These are phyloP conservation scores for Campylomormyrus tamandua DNA, from an alignment of 2,113 vertebrate species.

Conservation along the genomic window DNA sequence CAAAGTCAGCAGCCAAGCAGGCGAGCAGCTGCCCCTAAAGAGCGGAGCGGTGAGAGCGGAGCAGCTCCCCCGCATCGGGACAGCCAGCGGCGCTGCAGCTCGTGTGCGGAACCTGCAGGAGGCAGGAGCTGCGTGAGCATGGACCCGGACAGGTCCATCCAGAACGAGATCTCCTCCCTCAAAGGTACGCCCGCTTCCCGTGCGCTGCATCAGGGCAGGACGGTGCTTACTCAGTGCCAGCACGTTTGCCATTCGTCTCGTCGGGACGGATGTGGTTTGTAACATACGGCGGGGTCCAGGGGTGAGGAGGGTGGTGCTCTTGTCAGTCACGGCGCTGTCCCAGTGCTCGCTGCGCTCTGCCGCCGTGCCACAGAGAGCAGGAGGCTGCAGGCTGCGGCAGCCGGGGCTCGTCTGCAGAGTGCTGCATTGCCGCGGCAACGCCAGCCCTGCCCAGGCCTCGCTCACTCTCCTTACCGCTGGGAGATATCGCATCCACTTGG, in stretches of 20 bases:
- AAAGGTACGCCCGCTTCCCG: slow-evolving; percentile 66
- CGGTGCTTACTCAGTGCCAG: not conserved
- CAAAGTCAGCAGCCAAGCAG: slow-evolving; percentile 44
- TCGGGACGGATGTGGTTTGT: not conserved
- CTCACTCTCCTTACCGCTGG: not conserved
- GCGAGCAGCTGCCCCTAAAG: slow-evolving; percentile 24
- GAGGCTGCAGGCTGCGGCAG: slow-evolving; percentile 55
- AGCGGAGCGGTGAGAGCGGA: slow-evolving; percentile 21
- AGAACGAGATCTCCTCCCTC: slow-evolving; percentile 84
- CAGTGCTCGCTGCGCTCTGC: not conserved
- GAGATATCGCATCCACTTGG: not conserved
- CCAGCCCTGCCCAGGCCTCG: slow-evolving; percentile 15
- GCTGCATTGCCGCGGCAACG: slow-evolving; percentile 51
- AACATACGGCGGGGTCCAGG: not conserved
- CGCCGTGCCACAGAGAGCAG: not conserved
- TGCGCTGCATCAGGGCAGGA: not conserved
- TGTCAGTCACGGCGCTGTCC: not conserved
- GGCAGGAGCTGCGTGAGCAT: slow-evolving; percentile 29
- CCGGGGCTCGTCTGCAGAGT: slow-evolving; percentile 44
- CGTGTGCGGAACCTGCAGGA: not conserved
- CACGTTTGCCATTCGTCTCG: not conserved
- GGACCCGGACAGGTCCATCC: slow-evolving; percentile 76
- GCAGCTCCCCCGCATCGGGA: not conserved
- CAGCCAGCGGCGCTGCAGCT: not conserved
- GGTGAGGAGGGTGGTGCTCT: not conserved